Evolutionary conservation across 2,113 vertebrate genomes (phyloP).

Genomic region (Phylloscopus trochiloides): DNA sequence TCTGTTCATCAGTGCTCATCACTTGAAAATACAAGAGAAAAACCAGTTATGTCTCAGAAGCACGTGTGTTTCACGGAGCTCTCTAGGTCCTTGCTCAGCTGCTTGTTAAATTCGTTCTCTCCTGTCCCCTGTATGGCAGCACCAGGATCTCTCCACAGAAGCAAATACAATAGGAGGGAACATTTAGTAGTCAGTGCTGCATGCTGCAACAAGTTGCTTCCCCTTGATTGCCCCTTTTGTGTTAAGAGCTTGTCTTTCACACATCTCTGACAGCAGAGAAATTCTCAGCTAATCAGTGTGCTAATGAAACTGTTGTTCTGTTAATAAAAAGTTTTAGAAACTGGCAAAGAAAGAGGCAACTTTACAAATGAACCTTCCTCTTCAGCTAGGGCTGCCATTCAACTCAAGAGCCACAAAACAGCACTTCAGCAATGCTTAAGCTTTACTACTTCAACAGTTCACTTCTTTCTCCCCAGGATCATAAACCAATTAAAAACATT

Average conservation of each 20-base stretch:
- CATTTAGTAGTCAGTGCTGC: background rate
- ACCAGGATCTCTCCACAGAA: background rate
- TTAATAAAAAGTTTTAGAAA: constrained; percentile 28
- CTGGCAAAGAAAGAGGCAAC: background rate
- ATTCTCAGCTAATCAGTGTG: background rate
- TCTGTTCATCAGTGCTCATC: fast-evolving
- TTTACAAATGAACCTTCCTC: background rate
- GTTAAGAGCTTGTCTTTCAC: constrained; percentile 30
- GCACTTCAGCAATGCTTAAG: background rate
- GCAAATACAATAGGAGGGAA: background rate
- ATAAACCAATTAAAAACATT: background rate
- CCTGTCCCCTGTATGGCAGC: fast-evolving
- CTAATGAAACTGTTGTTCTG: constrained; percentile 46
- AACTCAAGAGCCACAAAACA: background rate
- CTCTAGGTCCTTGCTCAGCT: background rate
- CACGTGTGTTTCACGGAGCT: background rate
- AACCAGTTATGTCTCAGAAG: background rate
- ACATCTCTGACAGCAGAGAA: background rate
- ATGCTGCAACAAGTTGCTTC: background rate
- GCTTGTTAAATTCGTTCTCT: background rate
- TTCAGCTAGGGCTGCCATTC: background rate
- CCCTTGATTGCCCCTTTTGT: constrained; percentile 40
- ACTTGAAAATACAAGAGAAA: background rate
- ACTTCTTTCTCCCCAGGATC: background rate
- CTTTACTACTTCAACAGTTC: background rate